Percentiles rank a stretch among this genome's conserved stretches.
Conservation (phyloP, 2,113 vertebrate species). For the Alces alces region DNA sequence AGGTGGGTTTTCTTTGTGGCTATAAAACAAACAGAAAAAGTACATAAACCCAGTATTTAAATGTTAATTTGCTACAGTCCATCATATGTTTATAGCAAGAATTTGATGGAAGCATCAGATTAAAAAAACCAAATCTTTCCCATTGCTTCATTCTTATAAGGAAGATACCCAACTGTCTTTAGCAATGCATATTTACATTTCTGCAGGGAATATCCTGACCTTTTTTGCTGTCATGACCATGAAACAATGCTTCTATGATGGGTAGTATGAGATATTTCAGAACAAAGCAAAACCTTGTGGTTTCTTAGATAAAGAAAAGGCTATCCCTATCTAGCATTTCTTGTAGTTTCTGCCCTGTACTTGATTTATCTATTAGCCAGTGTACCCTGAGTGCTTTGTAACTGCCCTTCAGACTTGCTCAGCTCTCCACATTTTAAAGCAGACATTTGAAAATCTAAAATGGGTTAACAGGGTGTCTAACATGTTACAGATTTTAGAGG, state of each 20-base stretch:
- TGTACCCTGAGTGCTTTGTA: background rate
- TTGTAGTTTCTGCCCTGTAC: background rate
- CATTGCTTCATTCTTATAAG: background rate
- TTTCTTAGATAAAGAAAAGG: slow-evolving; percentile 24
- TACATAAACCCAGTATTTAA: slow-evolving; percentile 51
- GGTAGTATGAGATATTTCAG: background rate
- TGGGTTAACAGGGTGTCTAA: background rate
- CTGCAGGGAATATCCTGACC: background rate
- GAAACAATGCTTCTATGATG: slow-evolving; percentile 17
- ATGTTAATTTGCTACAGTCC: slow-evolving; percentile 54
- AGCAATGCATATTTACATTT: background rate
- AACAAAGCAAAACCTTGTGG: slow-evolving; percentile 16
- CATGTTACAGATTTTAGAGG: background rate
- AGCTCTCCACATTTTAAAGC: background rate
- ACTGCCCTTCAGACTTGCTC: background rate
- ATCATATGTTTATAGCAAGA: slow-evolving; percentile 52
- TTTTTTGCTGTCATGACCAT: background rate
- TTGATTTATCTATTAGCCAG: slow-evolving; percentile 10
- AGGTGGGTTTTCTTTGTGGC: slow-evolving; percentile 67
- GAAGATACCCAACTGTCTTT: background rate
- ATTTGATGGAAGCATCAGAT: slow-evolving; percentile 28
- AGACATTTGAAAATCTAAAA: slow-evolving; percentile 20
- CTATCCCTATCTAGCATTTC: background rate
- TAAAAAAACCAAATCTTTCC: slow-evolving; percentile 13
- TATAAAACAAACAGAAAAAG: slow-evolving; percentile 51